Base-by-base conservation (phyloP, 2,888 invertebrate genomes). In the Mantis religiosa region DNA sequence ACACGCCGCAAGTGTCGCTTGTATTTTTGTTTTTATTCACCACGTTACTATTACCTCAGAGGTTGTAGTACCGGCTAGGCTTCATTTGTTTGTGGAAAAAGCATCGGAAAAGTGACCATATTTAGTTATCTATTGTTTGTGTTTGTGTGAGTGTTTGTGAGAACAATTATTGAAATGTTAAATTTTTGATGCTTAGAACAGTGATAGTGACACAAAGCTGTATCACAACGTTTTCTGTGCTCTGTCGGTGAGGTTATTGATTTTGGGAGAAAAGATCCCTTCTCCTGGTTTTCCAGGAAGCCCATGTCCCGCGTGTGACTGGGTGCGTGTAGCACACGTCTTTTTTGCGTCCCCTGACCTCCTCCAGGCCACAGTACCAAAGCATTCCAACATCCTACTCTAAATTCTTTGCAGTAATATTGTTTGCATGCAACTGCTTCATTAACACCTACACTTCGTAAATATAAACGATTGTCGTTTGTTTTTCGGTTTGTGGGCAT, bases 231-330 rank as follows among this genome's bases (percentile, higher is more conserved):
- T 71, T 54, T 71, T 87, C 87, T 87, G 87, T 87, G 82, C 27
- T 14, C 82, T 87, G 83, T 87, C 87, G 28, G 28, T 41, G 88
- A 87, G 83, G 86, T 88, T 90, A 90, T 90, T 90, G 89, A 90
- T 90, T 90, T 90, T 90, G 89, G 89, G 89, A 87, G 87, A 85
- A 84, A 89, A 86, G 86, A 87, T 85, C 89, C 54, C 54, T 71
- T 71, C 54, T 71, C 54, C 54, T 71, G 54, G 54, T 20, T 71
- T 41, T 71, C 54, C 54, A 71, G 54, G 54, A 71, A 71, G 20
- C 54, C 54, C 54, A 71, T 20, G 54, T 20, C 54, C 54, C 54
- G 54, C 54, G 54, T 71, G 54, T 71, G 54, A 54, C 15, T 54
- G 54, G 25, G 54, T 71, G 54, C 54, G 54, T 71, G 54, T 20